Conservation (phyloP, 2,797 vertebrate genomes). For the Chelidonichthys spinosus region DNA sequence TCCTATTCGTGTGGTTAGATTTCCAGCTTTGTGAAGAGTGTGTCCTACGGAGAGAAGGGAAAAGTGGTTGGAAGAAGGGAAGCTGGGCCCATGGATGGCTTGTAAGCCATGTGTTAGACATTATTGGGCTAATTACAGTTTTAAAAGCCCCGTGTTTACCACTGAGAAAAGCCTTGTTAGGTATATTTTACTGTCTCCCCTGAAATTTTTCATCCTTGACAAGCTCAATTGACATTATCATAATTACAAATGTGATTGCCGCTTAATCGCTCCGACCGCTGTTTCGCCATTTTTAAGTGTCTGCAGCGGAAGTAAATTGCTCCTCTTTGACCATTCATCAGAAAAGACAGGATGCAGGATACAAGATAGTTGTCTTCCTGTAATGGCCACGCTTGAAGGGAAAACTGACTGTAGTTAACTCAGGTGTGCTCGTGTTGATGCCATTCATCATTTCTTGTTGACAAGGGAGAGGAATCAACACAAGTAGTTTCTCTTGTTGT, state of each 20-base stretch:
- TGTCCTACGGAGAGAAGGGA: slow-evolving; percentile 70
- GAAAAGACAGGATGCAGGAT: slow-evolving; percentile 61
- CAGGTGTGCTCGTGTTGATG: slow-evolving; percentile 9
- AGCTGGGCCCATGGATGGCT: slow-evolving; percentile 74
- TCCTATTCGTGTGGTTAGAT: slow-evolving; percentile 80
- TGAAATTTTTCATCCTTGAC: slow-evolving; percentile 87
- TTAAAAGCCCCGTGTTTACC: slow-evolving; percentile 84
- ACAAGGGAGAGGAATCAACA: slow-evolving; percentile 29
- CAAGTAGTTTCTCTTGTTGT: not conserved
- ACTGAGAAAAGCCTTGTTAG: slow-evolving; percentile 82
- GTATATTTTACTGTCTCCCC: slow-evolving; percentile 85
- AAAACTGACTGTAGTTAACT: slow-evolving; percentile 37
- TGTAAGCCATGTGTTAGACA: slow-evolving; percentile 85
- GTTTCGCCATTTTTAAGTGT: slow-evolving; percentile 64
- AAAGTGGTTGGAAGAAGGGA: slow-evolving; percentile 71
- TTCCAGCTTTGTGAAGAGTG: slow-evolving; percentile 80
- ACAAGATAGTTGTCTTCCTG: slow-evolving; percentile 52
- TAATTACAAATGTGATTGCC: slow-evolving; percentile 81
- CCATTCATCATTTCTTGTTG: slow-evolving; percentile 49
- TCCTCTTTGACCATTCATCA: slow-evolving; percentile 66
- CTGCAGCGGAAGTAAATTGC: slow-evolving; percentile 62
- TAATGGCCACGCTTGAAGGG: slow-evolving; percentile 47
- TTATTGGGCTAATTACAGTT: slow-evolving; percentile 87
- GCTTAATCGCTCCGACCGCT: slow-evolving; percentile 67
- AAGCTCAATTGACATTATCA: slow-evolving; percentile 85